Evolutionary conservation across 2,113 vertebrate species (phyloP), one percentile per base, ranked within the genome.

Genomic region (Megaceryle torquata): DNA sequence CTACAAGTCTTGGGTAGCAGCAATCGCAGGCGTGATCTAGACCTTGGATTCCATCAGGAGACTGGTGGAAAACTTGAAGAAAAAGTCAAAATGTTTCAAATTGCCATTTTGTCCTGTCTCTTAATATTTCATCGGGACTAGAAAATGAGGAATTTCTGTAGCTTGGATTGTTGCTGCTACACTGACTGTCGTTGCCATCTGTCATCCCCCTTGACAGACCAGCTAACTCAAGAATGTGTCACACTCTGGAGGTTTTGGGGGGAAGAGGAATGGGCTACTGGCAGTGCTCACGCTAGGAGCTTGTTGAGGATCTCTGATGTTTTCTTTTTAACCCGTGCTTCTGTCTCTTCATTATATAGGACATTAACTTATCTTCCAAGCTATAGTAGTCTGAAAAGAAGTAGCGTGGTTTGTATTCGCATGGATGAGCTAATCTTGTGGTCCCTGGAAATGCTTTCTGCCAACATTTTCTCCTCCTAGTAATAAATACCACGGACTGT

Each of bases 361-460:
- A 20, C 33, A 7, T 77, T 1, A 44, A 8, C 68, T 79, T 6
- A 77, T 59, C 37, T 93, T 13, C 75, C 59, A 37, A 77, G 64
- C 75, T 15, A 5, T 77, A 84, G 79, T 19, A 94, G 83, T 69
- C 88, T 69, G 82, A 39, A 82, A 79, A 77, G 82, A 69, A 79
- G 59, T 22, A 57, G 29, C 48, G 54, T 91, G 84, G 88, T 89
- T 90, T 94, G 59, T 75, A 18, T 33, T 82, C 14, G 4, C 71
- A 46, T 50, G 75, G 70, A 72, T 89, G 93, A 94, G 91, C 84
- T 96, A 31, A 85, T 89, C 87, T 51, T 85, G 87, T 69, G 95
- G 75, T 79, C 67, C 57, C 82, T 95, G 84, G 91, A 94, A 87
- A 14, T 79, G 2, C 12, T 74, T 67, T 48, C 14, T 85, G 79